Conservation (phyloP, 2,113 vertebrate species). For the Proteles cristata region DNA sequence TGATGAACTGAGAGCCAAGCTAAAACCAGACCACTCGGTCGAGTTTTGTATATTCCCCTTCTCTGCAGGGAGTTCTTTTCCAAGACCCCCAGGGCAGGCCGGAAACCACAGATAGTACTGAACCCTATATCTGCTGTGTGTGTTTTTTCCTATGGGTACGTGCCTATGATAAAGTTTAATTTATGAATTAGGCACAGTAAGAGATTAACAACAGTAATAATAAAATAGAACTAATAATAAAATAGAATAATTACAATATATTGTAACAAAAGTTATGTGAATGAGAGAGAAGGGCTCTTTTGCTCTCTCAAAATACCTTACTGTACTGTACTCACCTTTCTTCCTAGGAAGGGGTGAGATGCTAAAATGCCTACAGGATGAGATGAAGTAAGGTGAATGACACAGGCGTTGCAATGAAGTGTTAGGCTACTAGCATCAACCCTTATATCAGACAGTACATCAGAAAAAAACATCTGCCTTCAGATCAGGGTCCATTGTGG, state of each 20-base stretch:
- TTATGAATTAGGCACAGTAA: not conserved
- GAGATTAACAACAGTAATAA: not conserved
- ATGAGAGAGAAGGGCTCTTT: not conserved
- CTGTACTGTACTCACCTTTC: not conserved
- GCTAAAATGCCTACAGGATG: not conserved
- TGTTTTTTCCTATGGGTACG: not conserved
- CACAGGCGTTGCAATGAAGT: not conserved
- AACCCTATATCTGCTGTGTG: not conserved
- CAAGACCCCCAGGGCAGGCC: not conserved
- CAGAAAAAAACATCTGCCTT: not conserved
- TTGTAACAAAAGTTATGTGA: not conserved
- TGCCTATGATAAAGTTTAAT: not conserved
- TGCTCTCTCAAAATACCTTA: not conserved
- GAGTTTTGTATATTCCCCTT: not conserved
- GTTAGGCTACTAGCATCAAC: not conserved
- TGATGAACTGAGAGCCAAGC: not conserved
- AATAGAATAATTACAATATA: not conserved
- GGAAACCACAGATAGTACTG: not conserved
- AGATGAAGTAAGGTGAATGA: not conserved
- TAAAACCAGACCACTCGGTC: not conserved
- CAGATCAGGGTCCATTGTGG: fast-evolving
- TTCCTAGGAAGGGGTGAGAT: not conserved
- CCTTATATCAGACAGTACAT: not conserved
- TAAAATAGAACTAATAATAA: not conserved
- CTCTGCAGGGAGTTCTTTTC: too few relatives aligned